Base-by-base conservation (phyloP, 1,140 invertebrate genomes). In the Schlechtendalia chinensis region DNA sequence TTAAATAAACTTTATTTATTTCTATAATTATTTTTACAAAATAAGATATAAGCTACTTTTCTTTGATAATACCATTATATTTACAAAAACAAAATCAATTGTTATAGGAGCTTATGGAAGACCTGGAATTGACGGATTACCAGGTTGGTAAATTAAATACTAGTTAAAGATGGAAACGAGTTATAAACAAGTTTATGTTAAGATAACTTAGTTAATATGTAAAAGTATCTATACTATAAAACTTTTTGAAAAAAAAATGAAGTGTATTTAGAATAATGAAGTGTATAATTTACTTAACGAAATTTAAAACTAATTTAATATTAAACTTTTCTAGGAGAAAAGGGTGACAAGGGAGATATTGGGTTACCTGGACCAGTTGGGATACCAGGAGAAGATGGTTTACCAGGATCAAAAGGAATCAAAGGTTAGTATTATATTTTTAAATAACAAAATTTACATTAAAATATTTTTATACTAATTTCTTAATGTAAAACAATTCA, bases 331-430 rank as follows among this genome's bases (percentile, higher is more conserved):
- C 0, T 50, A 79, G 75, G 75, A 56, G 88, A 88, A 4, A 89
- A 93, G 83, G 94, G 94, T 77, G 91, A 93, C 0, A 94, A 94
- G 85, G 94, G 94, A 82, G 88, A 91, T 29, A 84, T 87, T n/a
- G 94, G 94, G 22, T 88, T 89, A 1, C 90, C 92, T 86, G 94
- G 94, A 69, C 91, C 91, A 82, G 89, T 90, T 4, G 94, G 94
- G 67, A 90, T 91, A 74, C 85, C 87, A 58, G 93, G 93, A 75
- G 87, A 87, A 82, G 87, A 89, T 83, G 93, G 93, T 27, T 82
- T 85, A 0, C 87, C 89, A 83, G 83, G 83, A 10, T 32, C 39
- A 39, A 80, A 81, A 32, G 83, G 83, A 39, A 53, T 56, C 39
- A 54, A 11, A 63, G 75, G 75, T 79, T 29, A 5, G 4, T 47